These are phyloP conservation scores for Orcinus orca DNA, from an alignment of 2,113 vertebrate genomes.

Conservation along the genomic window DNA sequence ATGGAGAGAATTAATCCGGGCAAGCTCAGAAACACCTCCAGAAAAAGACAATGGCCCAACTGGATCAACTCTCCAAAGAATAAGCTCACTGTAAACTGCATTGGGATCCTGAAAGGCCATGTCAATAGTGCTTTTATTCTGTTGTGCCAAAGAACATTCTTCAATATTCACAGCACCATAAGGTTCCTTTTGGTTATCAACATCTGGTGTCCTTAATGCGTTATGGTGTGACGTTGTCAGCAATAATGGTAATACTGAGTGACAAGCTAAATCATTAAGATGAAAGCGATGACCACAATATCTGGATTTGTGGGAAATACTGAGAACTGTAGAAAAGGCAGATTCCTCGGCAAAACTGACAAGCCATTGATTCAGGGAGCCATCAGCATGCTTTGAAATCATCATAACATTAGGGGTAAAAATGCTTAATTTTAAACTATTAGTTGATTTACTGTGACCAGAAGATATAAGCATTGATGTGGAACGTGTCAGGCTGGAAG, in stretches of 20 bases:
- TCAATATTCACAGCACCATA: conserved; percentile 63
- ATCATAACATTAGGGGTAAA: conserved; percentile 98
- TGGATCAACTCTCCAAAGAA: conserved; percentile 98
- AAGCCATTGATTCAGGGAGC: conserved; percentile 97
- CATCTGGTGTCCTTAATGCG: conserved; percentile 88
- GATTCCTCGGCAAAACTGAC: conserved; percentile 98
- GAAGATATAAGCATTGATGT: conserved; percentile 92
- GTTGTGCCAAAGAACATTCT: conserved; percentile 74
- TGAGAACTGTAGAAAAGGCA: conserved; percentile 97
- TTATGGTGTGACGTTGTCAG: conserved; percentile 99
- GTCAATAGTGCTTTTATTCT: conserved; percentile 77
- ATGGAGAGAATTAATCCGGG: conserved; percentile 97
- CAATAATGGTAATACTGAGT: conserved; percentile 95
- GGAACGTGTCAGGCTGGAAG: conserved; percentile 86
- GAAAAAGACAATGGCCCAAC: conserved; percentile 97
- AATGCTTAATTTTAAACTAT: conserved; percentile 94
- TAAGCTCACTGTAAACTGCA: conserved; percentile 97
- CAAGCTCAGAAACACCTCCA: conserved; percentile 97
- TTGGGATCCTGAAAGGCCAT: conserved; percentile 89
- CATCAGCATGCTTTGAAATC: conserved; percentile 98
- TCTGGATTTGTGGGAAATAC: conserved; percentile 96
- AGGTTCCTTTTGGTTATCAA: conserved; percentile 71
- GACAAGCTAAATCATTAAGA: conserved; percentile 97
- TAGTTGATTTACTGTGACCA: conserved; percentile 87
- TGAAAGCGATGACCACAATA: conserved; percentile 99